phyloP scores from a whole-genome alignment of 2,797 vertebrate genomes.

The Bryconaethiops microstoma region DNA sequence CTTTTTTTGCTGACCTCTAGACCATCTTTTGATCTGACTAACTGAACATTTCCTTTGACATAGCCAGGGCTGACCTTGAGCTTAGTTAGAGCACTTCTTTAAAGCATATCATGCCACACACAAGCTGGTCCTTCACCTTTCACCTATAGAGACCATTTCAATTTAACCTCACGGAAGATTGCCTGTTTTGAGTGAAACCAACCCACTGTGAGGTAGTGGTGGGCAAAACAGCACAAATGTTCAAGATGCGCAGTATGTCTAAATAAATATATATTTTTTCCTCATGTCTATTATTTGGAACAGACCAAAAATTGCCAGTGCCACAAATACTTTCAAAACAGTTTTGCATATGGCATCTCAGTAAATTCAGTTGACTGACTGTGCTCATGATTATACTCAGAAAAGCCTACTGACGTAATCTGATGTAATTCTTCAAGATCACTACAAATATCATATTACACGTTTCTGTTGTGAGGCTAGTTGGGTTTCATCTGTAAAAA shows the following conservation, averaged over 20 bases:
- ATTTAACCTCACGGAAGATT: constrained; percentile 30
- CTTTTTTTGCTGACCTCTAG: constrained; percentile 17
- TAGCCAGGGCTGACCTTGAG: constrained; percentile 50
- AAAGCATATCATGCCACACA: constrained; percentile 45
- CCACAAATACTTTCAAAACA: too few relatives aligned
- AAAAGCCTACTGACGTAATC: too few relatives aligned
- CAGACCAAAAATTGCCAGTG: too few relatives aligned
- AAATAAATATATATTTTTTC: too few relatives aligned
- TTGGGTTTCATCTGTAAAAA: constrained; percentile 4
- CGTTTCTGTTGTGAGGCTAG: neutral
- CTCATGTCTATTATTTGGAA: too few relatives aligned
- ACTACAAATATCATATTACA: too few relatives aligned
- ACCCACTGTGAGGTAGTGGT: neutral
- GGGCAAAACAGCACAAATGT: too few relatives aligned
- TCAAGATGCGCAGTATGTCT: too few relatives aligned
- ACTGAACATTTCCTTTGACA: constrained; percentile 38
- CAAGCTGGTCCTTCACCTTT: constrained; percentile 48
- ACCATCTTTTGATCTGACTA: constrained; percentile 29
- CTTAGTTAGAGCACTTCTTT: constrained; percentile 51
- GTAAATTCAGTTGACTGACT: too few relatives aligned
- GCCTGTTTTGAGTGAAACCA: constrained; percentile 20
- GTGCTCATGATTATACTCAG: too few relatives aligned
- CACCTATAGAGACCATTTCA: constrained; percentile 48
- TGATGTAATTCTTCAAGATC: too few relatives aligned
- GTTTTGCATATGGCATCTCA: too few relatives aligned